Percentiles rank a stretch among this genome's conserved stretches.
These are phyloP conservation scores for Serranus cabrilla DNA, from an alignment of 2,797 vertebrate species.

Conservation along the genomic window DNA sequence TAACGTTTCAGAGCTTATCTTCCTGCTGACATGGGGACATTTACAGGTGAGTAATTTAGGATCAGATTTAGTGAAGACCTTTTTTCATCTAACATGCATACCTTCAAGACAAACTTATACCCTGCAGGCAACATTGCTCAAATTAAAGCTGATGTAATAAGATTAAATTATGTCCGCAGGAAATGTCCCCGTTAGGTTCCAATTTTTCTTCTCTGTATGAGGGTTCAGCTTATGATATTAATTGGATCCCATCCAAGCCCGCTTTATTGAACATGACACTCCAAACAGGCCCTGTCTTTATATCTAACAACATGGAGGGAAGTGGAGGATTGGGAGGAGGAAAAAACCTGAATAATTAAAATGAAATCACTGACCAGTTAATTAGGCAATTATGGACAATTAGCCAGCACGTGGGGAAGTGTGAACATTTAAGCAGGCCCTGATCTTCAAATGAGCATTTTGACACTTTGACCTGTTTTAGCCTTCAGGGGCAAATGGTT, in stretches of 20 bases:
- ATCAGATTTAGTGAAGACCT: slow-evolving; percentile 17
- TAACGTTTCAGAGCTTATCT: not conserved
- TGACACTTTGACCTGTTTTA: slow-evolving; percentile 79
- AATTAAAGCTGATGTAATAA: slow-evolving; percentile 88
- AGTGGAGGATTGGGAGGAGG: slow-evolving; percentile 37
- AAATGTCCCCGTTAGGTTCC: slow-evolving; percentile 82
- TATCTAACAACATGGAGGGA: slow-evolving; percentile 63
- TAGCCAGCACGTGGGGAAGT: slow-evolving; percentile 84
- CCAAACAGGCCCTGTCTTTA: slow-evolving; percentile 84
- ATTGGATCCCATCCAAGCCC: slow-evolving; percentile 88
- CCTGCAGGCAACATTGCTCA: slow-evolving; percentile 73
- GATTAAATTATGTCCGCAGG: slow-evolving; percentile 84
- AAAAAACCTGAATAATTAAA: slow-evolving; percentile 79
- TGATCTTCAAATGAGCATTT: slow-evolving; percentile 68
- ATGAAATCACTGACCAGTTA: slow-evolving; percentile 91
- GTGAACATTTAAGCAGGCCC: slow-evolving; percentile 68
- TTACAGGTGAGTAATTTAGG: slow-evolving; percentile 43
- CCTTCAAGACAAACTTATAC: slow-evolving; percentile 62
- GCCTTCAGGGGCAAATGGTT: slow-evolving; percentile 50
- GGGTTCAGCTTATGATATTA: slow-evolving; percentile 88
- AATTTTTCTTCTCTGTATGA: slow-evolving; percentile 78
- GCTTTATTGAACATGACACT: slow-evolving; percentile 90
- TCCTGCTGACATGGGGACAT: not conserved
- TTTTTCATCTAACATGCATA: slow-evolving; percentile 21
- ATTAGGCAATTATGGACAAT: slow-evolving; percentile 91